phyloP scores from a whole-genome alignment of 2,113 vertebrate species.

The Amphilophus citrinellus region DNA sequence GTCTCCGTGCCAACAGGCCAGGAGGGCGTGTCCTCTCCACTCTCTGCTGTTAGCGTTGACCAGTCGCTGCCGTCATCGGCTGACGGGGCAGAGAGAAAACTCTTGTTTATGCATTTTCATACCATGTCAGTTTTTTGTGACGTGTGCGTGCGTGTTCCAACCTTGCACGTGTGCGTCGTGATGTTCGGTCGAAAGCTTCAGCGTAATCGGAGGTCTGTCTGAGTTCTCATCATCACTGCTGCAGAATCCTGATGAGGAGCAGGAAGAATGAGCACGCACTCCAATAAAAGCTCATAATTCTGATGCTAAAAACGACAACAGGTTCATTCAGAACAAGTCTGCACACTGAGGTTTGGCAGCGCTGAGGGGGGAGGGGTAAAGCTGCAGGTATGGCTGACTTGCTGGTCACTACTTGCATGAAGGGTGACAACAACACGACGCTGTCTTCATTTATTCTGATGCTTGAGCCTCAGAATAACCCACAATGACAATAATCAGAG shows the following conservation, averaged over 20 bases:
- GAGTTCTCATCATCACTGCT: conserved; percentile 86
- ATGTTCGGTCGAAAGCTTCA: conserved; percentile 78
- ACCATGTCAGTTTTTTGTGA: background rate
- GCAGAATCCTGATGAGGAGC: conserved; percentile 74
- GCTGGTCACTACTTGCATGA: background rate
- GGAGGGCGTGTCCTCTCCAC: conserved; percentile 89
- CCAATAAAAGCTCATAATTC: too few relatives aligned
- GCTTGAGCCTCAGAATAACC: background rate
- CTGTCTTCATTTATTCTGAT: background rate
- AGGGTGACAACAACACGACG: background rate
- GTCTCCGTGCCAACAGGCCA: conserved; percentile 81
- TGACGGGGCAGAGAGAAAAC: background rate
- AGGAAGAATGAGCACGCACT: background rate
- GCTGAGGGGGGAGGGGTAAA: too few relatives aligned
- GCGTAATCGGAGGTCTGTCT: conserved; percentile 79
- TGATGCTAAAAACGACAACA: too few relatives aligned
- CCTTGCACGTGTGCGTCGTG: conserved; percentile 24
- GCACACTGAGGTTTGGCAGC: too few relatives aligned
- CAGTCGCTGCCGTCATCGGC: conserved; percentile 93
- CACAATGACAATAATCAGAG: background rate
- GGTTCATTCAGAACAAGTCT: too few relatives aligned
- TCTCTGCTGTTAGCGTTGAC: conserved; percentile 92
- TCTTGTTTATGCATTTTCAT: fast-evolving
- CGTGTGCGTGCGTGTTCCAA: background rate
- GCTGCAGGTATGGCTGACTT: too few relatives aligned